Evolutionary conservation across 1,140 invertebrate genomes (phyloP).

Genomic region (Carposina sasakii): DNA sequence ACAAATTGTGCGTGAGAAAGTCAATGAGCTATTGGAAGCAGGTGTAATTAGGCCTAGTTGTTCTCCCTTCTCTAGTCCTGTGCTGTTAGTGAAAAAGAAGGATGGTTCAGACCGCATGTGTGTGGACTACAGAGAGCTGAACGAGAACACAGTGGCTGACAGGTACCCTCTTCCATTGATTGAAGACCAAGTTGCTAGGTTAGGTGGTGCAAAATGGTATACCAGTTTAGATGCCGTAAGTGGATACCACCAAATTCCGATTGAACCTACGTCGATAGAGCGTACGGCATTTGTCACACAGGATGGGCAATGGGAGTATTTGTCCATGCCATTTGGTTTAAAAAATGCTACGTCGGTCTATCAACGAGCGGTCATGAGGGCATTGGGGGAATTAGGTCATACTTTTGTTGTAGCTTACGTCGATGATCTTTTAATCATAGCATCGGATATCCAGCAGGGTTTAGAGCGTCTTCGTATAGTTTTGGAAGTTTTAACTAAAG

Average conservation of each 20-base stretch:
- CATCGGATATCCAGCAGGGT: not conserved
- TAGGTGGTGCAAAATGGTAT: constrained; percentile 41
- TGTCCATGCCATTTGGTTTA: constrained; percentile 34
- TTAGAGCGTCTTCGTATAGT: not conserved
- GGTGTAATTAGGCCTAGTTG: too few species aligned
- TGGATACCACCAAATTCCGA: too few species aligned
- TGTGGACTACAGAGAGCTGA: too few species aligned
- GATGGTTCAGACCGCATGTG: too few species aligned
- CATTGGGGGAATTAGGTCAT: constrained; percentile 10
- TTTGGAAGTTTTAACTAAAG: not conserved
- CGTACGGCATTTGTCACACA: constrained; percentile 61
- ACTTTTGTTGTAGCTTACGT: constrained; percentile 14
- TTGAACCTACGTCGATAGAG: constrained; percentile 24
- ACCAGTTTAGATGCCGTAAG: too few species aligned
- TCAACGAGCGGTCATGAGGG: constrained; percentile 25
- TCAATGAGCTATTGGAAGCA: too few species aligned
- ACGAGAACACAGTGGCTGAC: too few species aligned
- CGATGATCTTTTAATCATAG: constrained; percentile 12
- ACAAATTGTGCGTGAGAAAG: too few species aligned
- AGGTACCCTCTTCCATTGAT: too few species aligned
- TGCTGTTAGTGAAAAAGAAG: too few species aligned
- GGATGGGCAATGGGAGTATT: constrained; percentile 38
- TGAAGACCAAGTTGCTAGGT: too few species aligned
- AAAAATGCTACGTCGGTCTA: constrained; percentile 33
- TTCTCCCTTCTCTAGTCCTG: too few species aligned